Percentiles rank a stretch among this genome's conserved stretches.
Evolutionary conservation across 2,113 vertebrate genomes (phyloP).

Genomic region (Formicarius rufipectus): DNA sequence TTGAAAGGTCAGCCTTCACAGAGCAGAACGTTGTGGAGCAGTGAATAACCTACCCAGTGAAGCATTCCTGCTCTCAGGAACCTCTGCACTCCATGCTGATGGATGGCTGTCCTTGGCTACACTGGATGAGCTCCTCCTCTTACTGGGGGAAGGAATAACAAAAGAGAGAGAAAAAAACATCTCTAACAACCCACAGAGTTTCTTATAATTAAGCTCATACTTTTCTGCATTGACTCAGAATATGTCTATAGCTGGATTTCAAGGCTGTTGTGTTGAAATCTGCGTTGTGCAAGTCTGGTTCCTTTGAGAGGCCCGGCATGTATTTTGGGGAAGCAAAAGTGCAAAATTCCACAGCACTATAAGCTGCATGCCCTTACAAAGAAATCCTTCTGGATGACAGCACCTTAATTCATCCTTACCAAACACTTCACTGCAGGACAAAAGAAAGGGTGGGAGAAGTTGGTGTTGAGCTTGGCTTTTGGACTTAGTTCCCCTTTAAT

Average conservation of each 20-base stretch:
- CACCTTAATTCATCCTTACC: neutral
- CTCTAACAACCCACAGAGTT: neutral
- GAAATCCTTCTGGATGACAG: neutral
- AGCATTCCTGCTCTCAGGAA: constrained; percentile 29
- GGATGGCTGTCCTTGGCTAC: constrained; percentile 38
- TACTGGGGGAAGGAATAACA: constrained; percentile 23
- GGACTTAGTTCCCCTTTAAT: neutral
- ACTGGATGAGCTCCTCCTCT: constrained; percentile 30
- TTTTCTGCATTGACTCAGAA: neutral
- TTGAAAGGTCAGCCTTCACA: constrained; percentile 15
- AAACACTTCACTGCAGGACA: neutral
- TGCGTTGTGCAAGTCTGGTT: neutral
- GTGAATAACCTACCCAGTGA: constrained; percentile 61
- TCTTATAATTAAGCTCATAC: neutral
- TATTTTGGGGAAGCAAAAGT: neutral
- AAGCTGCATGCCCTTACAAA: neutral
- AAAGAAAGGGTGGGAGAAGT: neutral
- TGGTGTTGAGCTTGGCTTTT: neutral
- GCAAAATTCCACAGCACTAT: neutral
- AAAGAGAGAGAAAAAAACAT: neutral
- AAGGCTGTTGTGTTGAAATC: neutral
- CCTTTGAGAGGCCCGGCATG: neutral
- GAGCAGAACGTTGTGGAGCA: neutral
- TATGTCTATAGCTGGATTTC: neutral
- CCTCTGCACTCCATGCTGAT: constrained; percentile 39